These are phyloP conservation scores for Conchocele bisecta DNA, from an alignment of 2,888 invertebrate genomes.

Conservation along the genomic window DNA sequence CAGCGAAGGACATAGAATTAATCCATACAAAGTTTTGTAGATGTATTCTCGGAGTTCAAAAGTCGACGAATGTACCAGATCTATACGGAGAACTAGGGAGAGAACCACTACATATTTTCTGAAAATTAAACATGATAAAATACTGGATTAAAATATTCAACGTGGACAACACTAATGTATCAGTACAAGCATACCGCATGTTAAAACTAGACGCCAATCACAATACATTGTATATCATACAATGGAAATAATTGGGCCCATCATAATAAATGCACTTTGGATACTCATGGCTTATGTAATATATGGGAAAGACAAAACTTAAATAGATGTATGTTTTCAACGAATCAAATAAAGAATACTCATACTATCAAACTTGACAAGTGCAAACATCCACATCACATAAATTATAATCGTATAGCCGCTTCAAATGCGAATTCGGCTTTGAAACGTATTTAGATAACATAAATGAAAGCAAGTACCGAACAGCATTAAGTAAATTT, in stretches of 20 bases:
- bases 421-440: not conserved
- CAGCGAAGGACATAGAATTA: not conserved
- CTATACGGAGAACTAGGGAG: not conserved
- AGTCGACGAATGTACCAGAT: not conserved
- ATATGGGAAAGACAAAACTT: not conserved
- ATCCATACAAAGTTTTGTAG: slow-evolving; percentile 5
- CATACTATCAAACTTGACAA: not conserved
- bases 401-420: not conserved
- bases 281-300: not conserved
- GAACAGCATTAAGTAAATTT: slow-evolving; percentile 10
- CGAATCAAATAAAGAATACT: not conserved
- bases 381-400: not conserved
- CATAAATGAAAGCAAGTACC: not conserved
- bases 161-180: not conserved
- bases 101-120: not conserved
- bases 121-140: not conserved
- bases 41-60: not conserved
- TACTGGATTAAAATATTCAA: not conserved
- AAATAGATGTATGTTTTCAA: not conserved
- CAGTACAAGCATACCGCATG: not conserved
- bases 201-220: not conserved
- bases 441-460: slow-evolving; percentile 12
- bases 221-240: not conserved
- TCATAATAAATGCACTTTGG: not conserved
- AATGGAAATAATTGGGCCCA: not conserved